A percentile compares a stretch with the other conserved stretches of the same genome.
Conservation (phyloP, 2,888 invertebrate species). For the Metacarcinus magister region DNA sequence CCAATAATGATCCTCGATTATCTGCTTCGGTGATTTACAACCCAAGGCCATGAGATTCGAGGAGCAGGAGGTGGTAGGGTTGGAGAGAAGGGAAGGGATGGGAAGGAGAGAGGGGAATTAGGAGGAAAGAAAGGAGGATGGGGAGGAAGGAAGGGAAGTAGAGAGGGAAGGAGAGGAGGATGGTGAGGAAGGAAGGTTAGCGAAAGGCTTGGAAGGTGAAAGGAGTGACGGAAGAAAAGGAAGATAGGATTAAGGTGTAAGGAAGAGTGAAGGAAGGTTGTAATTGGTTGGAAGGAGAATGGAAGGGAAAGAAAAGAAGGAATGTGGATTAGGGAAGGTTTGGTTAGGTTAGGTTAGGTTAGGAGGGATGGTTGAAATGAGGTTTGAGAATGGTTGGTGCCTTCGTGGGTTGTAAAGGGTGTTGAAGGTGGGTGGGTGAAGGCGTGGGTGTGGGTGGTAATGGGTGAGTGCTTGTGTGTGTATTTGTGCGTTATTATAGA, state of each 20-base stretch:
- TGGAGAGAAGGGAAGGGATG: neutral
- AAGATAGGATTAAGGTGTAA: neutral
- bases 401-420: too few relatives aligned
- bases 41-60: neutral
- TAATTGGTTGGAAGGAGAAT: too few relatives aligned
- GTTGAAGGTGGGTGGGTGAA: too few relatives aligned
- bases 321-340: neutral
- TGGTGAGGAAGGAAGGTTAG: neutral
- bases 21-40: neutral
- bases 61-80: neutral
- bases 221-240: neutral
- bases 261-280: neutral
- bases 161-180: neutral
- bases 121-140: neutral
- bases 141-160: neutral
- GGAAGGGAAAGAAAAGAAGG: neutral
- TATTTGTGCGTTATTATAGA: too few relatives aligned
- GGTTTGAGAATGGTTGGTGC: too few relatives aligned
- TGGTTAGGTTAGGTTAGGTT: neutral
- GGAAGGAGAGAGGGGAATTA: neutral
- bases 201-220: too few relatives aligned
- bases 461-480: too few relatives aligned
- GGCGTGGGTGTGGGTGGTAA: too few relatives aligned
- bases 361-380: neutral
- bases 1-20: constrained; percentile 21